These are phyloP conservation scores for Pontoporia blainvillei DNA, from an alignment of 2,113 vertebrate species.

Conservation along the genomic window DNA sequence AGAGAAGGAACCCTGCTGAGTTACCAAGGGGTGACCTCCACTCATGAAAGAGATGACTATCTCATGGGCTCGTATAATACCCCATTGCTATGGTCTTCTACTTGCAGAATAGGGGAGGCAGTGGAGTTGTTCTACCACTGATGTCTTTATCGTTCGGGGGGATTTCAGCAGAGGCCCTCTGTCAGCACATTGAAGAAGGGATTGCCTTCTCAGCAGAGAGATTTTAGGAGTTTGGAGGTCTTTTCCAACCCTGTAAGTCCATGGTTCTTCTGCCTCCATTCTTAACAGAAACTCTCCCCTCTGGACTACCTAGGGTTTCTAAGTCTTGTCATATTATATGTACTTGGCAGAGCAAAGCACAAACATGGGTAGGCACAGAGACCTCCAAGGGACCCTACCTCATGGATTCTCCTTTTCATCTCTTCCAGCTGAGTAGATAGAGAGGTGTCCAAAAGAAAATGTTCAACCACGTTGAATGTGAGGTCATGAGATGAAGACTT, in stretches of 20 bases:
- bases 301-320: background rate
- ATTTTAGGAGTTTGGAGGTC: background rate
- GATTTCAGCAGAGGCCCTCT: background rate
- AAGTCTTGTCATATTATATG: background rate
- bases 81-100: background rate
- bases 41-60: background rate
- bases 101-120: background rate
- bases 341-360: background rate
- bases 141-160: accelerated
- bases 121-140: background rate
- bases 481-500: background rate
- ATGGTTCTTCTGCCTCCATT: background rate
- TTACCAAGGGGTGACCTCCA: background rate
- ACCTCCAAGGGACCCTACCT: background rate
- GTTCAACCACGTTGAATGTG: background rate
- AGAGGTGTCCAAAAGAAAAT: background rate
- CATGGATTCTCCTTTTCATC: background rate
- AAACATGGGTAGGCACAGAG: background rate
- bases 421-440: background rate
- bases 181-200: background rate
- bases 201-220: background rate
- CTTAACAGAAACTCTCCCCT: background rate
- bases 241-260: background rate
- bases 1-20: background rate
- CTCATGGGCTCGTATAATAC: background rate